Evolutionary conservation across 2,888 invertebrate genomes (phyloP).

Genomic region (Eupithecia tripunctaria): DNA sequence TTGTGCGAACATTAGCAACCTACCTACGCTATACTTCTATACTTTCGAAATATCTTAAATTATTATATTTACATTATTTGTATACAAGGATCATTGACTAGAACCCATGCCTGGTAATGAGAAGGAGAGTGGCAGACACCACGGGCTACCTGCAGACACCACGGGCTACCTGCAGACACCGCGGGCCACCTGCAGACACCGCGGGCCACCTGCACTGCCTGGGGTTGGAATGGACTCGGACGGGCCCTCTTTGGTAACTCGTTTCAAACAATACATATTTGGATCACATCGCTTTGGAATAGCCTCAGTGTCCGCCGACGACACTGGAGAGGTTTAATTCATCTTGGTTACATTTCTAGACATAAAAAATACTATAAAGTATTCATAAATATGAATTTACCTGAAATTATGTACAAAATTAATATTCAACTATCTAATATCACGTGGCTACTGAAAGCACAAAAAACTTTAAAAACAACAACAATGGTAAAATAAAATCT

Average conservation of each 20-base stretch:
- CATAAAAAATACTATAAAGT: conserved; percentile 48
- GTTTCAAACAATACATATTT: conserved; percentile 65
- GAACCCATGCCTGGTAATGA: conserved; percentile 70
- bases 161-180: too few species aligned
- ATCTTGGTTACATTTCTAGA: conserved; percentile 32
- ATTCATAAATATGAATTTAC: conserved; percentile 48
- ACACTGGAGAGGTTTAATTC: conserved; percentile 38
- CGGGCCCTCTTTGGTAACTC: conserved; percentile 77
- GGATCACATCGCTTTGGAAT: conserved; percentile 50
- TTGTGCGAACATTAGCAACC: conserved; percentile 77
- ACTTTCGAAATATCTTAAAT: conserved; percentile 68
- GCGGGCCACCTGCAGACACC: too few species aligned
- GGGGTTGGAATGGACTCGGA: conserved; percentile 71
- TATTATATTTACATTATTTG: conserved; percentile 70
- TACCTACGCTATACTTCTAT: conserved; percentile 66
- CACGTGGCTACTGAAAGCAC: conserved; percentile 71
- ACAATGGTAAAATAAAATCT: conserved; percentile 78
- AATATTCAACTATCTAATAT: conserved; percentile 77
- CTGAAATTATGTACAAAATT: conserved; percentile 58
- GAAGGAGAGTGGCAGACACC: background rate
- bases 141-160: too few species aligned
- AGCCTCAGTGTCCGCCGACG: conserved; percentile 22
- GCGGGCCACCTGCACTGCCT: too few species aligned
- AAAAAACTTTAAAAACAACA: conserved; percentile 75
- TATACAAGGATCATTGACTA: conserved; percentile 81